Evolutionary conservation across 2,113 vertebrate species (phyloP), one percentile per base, ranked within the genome.

Genomic region (Pimephales promelas): DNA sequence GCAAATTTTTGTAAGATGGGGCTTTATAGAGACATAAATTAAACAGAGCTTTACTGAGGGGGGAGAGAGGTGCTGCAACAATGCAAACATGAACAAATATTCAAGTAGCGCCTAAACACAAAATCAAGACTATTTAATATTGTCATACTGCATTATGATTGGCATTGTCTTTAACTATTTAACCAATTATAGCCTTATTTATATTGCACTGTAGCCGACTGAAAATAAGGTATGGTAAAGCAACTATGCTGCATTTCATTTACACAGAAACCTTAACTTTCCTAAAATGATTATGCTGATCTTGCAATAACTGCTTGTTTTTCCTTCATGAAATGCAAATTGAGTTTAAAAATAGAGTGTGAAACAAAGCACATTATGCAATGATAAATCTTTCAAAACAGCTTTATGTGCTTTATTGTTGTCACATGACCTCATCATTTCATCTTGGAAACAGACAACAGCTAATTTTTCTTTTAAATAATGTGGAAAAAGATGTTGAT

Each of bases 331-430:
- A 52, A 74, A 74, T 74, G 71, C 24, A 74, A 73, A 73, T 49
- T 6, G 0, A 28, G 16, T 52, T 74, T 49, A 74, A 74, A 74
- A 73, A 73, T 73, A 74, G 43, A 74, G 8, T 49, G 24, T 49
- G 45, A 49, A 49, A 74, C n/a, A 52, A 47, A 74, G 14, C 2
- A 10, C 43, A 74, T 74, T 74, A 52, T 74, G 16, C 72, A 74
- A 31, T 74, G 72, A 52, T 74, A 74, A 52, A 52, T 49, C 24
- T 74, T 74, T 31, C 16, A 74, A 40, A 52, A 52, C 22, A 68
- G 34, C n/a, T n/a, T n/a, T n/a, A n/a, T 5, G 36, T 1, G 45
- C 43, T 16, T 49, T 28, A 26, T 49, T 52, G n/a, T 74, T 47
- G 71, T 73, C 71, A 49, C 45, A 28, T 49, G n/a, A 71, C 43